Conservation (phyloP, 2,888 invertebrate species). For the Eristalis tenax region DNA sequence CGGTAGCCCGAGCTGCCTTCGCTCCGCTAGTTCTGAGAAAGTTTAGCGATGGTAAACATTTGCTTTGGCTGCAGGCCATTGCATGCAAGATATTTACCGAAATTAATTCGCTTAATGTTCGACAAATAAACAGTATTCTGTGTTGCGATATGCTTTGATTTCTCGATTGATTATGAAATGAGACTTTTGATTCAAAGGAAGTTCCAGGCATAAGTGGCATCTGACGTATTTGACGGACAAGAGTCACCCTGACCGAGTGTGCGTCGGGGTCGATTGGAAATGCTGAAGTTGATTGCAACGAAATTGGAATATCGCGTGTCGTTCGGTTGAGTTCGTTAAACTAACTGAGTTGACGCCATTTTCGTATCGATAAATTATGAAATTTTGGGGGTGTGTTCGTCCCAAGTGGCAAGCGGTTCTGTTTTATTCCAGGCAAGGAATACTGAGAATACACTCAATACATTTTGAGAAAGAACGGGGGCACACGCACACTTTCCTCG, state of each 20-base stretch:
- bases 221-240: neutral
- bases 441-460: neutral
- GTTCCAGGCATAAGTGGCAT: neutral
- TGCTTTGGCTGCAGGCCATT: constrained; percentile 34
- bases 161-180: neutral
- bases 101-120: constrained; percentile 33
- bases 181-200: neutral
- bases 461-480: neutral
- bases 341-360: neutral
- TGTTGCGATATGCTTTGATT: constrained; percentile 27
- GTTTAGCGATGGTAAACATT: constrained; percentile 16
- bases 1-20: neutral
- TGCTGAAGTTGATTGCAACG: neutral
- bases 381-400: neutral
- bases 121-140: constrained; percentile 12
- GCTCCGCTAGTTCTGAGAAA: neutral
- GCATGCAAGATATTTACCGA: constrained; percentile 3
- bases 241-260: neutral
- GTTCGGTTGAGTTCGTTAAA: neutral
- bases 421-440: neutral
- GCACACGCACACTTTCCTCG: neutral
- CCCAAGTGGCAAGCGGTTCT: neutral
- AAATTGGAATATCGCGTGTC: neutral
- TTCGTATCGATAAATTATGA: neutral
- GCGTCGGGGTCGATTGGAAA: neutral